phyloP scores from a whole-genome alignment of 2,113 vertebrate genomes.

The Hemichromis elongatus region DNA sequence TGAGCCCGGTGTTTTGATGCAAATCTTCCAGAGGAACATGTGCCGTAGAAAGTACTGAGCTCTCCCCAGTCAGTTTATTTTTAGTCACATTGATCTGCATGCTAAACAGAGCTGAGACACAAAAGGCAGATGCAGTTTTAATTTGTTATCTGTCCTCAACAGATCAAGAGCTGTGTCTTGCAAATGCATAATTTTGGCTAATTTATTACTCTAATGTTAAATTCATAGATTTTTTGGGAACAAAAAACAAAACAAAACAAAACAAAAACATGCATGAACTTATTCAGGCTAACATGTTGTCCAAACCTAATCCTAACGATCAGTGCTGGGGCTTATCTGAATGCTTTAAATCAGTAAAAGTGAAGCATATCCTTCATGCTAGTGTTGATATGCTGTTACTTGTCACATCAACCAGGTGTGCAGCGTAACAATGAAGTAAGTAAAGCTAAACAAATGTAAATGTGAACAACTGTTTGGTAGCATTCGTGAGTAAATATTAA shows the following conservation, averaged over 20 bases:
- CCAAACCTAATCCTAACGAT: neutral
- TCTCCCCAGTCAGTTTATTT: conserved; percentile 80
- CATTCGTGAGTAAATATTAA: neutral
- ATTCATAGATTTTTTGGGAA: neutral
- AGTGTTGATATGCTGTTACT: neutral
- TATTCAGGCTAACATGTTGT: neutral
- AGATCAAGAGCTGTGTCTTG: rapidly evolving
- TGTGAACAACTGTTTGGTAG: too few relatives aligned
- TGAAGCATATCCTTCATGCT: neutral
- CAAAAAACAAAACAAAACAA: neutral
- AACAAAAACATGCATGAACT: rapidly evolving
- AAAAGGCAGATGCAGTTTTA: neutral
- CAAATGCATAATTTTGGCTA: neutral
- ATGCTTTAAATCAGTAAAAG: neutral
- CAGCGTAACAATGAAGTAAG: neutral
- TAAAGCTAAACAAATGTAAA: too few relatives aligned
- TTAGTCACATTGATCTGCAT: conserved; percentile 87
- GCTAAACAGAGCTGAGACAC: conserved; percentile 31
- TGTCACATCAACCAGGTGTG: neutral
- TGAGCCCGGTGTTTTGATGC: conserved; percentile 68
- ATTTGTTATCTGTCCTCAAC: neutral
- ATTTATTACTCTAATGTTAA: neutral
- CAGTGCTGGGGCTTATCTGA: neutral
- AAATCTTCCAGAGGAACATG: conserved; percentile 76
- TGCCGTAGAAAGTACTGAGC: conserved; percentile 80